Evolutionary conservation across 2,113 vertebrate genomes (phyloP).

Genomic region (Python bivittatus): DNA sequence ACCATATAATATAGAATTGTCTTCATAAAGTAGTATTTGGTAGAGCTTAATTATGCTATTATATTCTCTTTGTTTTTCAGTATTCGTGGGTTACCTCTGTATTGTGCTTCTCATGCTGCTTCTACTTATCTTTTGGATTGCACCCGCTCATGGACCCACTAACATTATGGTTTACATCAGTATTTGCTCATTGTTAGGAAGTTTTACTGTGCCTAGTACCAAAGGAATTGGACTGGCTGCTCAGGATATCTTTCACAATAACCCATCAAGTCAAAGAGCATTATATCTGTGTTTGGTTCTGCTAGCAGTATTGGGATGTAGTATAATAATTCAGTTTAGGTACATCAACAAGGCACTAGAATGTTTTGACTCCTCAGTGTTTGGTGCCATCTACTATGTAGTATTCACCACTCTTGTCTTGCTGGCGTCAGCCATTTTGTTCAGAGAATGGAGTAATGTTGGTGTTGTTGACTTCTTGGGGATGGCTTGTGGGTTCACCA

Average conservation of each 20-base stretch:
- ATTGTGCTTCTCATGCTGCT: slow-evolving; percentile 86
- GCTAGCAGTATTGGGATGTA: slow-evolving; percentile 83
- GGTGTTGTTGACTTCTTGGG: slow-evolving; percentile 84
- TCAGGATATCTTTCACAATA: slow-evolving; percentile 82
- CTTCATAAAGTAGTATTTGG: background rate
- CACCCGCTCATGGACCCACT: slow-evolving; percentile 85
- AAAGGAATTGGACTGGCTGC: slow-evolving; percentile 93
- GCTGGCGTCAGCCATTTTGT: slow-evolving; percentile 89
- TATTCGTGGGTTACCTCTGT: slow-evolving; percentile 85
- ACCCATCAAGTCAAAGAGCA: slow-evolving; percentile 76
- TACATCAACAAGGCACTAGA: slow-evolving; percentile 96
- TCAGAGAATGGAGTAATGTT: slow-evolving; percentile 90
- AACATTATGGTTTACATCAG: slow-evolving; percentile 95
- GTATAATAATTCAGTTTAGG: slow-evolving; percentile 91
- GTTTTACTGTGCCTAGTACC: slow-evolving; percentile 94
- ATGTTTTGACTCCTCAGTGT: slow-evolving; percentile 88
- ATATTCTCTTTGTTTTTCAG: slow-evolving; percentile 74
- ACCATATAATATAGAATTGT: background rate
- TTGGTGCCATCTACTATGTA: slow-evolving; percentile 95
- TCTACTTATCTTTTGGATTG: slow-evolving; percentile 87
- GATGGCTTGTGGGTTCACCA: slow-evolving; percentile 88
- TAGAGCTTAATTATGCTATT: slow-evolving; percentile 16
- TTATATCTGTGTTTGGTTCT: slow-evolving; percentile 84
- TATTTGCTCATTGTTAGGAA: slow-evolving; percentile 94
- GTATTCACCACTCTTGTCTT: slow-evolving; percentile 89